phyloP scores from a whole-genome alignment of 2,113 vertebrate genomes.

The mouse (Mus musculus) region GRCm39 chr12:67062501-67063000 shows the following conservation, averaged over 20 bases:
- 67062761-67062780: not conserved
- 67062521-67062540: not conserved
- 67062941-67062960: not conserved
- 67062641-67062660: not conserved
- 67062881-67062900: not conserved
- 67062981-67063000: not conserved
- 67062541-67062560: not conserved
- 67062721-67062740: not conserved
- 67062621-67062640: not conserved
- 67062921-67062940: not conserved
- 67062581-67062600: not conserved
- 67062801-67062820: not conserved
- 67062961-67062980: not conserved
- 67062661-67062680: slow-evolving; percentile 18
- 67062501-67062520: slow-evolving; percentile 30
- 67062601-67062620: not conserved
- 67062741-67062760: not conserved
- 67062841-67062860: not conserved
- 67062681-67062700: not conserved
- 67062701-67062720: not conserved
- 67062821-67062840: not conserved
- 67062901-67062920: not conserved
- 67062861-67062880: not conserved
- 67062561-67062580: not conserved
- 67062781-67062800: not conserved